Percentiles rank a stretch among this genome's conserved stretches.
These are phyloP conservation scores for Ips typographus DNA, from an alignment of 1,140 invertebrate genomes.

Conservation along the genomic window DNA sequence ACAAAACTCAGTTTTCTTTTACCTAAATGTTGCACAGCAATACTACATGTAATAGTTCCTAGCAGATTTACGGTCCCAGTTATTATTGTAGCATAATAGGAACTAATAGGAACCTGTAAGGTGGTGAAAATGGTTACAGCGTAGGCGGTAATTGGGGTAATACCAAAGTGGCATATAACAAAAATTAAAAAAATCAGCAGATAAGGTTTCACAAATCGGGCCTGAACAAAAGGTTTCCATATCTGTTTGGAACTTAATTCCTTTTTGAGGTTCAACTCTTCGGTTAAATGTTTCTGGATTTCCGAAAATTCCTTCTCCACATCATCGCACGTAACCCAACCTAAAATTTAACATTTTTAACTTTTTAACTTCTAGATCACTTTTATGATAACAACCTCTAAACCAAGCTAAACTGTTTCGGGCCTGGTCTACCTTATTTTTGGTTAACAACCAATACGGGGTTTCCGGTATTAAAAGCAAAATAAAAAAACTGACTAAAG, in stretches of 20 bases:
- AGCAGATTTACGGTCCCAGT: slow-evolving; percentile 68
- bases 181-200: slow-evolving; percentile 64
- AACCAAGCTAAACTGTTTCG: slow-evolving; percentile 62
- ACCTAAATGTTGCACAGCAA: slow-evolving; percentile 67
- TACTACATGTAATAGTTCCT: slow-evolving; percentile 63
- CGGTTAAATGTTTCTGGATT: not conserved
- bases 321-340: not conserved
- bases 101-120: slow-evolving; percentile 68
- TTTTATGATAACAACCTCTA: slow-evolving; percentile 53
- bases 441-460: slow-evolving; percentile 70
- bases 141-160: slow-evolving; percentile 68
- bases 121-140: slow-evolving; percentile 70
- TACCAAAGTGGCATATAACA: slow-evolving; percentile 67
- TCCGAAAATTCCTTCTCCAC: slow-evolving; percentile 13
- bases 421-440: slow-evolving; percentile 61
- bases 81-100: slow-evolving; percentile 70
- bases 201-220: slow-evolving; percentile 65
- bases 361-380: not conserved
- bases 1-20: slow-evolving; percentile 68
- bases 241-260: too few relatives aligned
- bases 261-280: too few relatives aligned
- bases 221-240: slow-evolving; percentile 40
- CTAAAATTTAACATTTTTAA: not conserved
- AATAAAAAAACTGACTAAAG: slow-evolving; percentile 62
- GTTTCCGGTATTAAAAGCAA: slow-evolving; percentile 73